Evolutionary conservation across 2,888 invertebrate species (phyloP).

Genomic region (Coremacera marginata): DNA sequence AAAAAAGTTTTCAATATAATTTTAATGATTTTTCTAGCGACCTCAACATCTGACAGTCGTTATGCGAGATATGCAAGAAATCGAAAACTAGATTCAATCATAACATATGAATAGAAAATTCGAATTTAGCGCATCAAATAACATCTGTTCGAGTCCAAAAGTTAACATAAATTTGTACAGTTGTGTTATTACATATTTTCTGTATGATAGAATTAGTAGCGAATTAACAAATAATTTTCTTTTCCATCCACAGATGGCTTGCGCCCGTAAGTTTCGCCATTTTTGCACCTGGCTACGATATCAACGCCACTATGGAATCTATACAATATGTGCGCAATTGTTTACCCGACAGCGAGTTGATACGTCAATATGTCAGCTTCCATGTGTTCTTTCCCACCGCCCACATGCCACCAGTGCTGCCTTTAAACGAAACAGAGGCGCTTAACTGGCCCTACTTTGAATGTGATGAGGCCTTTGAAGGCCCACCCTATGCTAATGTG

Average conservation of each 20-base stretch:
- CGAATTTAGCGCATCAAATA: too few species aligned
- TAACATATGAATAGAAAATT: too few species aligned
- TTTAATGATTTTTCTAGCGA: too few species aligned
- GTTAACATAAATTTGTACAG: too few species aligned
- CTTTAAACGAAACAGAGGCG: conserved; percentile 52
- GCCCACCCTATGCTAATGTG: conserved; percentile 56
- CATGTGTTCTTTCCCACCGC: conserved; percentile 75
- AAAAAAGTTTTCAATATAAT: too few species aligned
- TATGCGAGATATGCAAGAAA: too few species aligned
- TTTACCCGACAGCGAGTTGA: conserved; percentile 68
- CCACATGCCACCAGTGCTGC: conserved; percentile 71
- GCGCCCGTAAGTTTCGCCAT: conserved; percentile 77
- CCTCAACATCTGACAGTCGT: too few species aligned
- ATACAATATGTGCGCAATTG: conserved; percentile 75
- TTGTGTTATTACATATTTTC: too few species aligned
- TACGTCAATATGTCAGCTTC: conserved; percentile 74
- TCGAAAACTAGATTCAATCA: too few species aligned
- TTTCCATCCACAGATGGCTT: conserved; percentile 70
- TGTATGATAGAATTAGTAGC: too few species aligned
- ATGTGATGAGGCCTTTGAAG: conserved; percentile 44
- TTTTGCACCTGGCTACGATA: conserved; percentile 76
- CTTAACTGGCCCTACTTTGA: conserved; percentile 49
- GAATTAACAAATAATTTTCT: too few species aligned
- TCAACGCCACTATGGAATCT: conserved; percentile 72
- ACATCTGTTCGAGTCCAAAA: too few species aligned